These are phyloP conservation scores for Gerris lacustris DNA, from an alignment of 2,888 invertebrate genomes.

Conservation along the genomic window DNA sequence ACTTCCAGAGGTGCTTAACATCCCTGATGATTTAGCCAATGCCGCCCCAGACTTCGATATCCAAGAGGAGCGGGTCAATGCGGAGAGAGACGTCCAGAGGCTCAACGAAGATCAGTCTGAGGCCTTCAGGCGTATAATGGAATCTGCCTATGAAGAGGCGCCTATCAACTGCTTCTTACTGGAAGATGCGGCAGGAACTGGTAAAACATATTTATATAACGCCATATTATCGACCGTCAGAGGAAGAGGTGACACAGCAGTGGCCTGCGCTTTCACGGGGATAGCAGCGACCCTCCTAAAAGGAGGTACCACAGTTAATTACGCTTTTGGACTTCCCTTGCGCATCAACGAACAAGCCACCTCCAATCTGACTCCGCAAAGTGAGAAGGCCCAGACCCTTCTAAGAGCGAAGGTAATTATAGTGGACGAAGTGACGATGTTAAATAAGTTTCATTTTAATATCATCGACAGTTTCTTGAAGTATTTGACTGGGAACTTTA, in stretches of 20 bases:
- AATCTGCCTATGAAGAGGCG: too few relatives aligned
- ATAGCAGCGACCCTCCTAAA: constrained; percentile 5
- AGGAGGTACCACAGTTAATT: neutral
- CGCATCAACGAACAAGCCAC: neutral
- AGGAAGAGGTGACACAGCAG: neutral
- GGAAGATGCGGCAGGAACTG: neutral
- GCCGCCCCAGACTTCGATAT: too few relatives aligned
- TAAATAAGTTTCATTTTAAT: neutral
- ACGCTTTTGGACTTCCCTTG: neutral
- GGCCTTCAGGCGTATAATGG: too few relatives aligned
- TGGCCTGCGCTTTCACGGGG: neutral
- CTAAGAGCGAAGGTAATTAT: neutral
- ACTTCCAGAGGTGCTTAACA: too few relatives aligned
- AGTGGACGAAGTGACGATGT: neutral
- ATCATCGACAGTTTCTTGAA: constrained; percentile 5
- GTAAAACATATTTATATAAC: neutral
- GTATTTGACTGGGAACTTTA: constrained; percentile 10
- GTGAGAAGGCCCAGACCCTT: neutral
- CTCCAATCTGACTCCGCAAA: neutral
- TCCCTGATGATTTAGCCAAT: too few relatives aligned
- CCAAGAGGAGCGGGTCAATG: too few relatives aligned
- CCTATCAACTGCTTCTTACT: neutral
- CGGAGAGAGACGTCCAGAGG: too few relatives aligned
- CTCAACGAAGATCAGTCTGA: too few relatives aligned
- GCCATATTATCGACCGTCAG: neutral